These are phyloP conservation scores for Danio jaintianensis DNA, from an alignment of 2,797 vertebrate species.

Conservation along the genomic window DNA sequence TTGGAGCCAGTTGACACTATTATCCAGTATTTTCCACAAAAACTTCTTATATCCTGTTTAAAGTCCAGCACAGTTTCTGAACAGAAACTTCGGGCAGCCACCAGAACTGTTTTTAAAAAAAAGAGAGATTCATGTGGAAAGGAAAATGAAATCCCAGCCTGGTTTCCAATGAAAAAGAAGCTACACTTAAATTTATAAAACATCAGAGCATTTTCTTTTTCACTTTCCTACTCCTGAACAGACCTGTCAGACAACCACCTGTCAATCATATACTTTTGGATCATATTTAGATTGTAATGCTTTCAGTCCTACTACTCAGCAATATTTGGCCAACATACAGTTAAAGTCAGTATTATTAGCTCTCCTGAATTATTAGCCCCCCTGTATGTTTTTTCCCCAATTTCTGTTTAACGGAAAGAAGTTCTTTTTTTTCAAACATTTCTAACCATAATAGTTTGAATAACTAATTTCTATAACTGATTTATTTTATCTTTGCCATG, in stretches of 20 bases:
- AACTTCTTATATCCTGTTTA: not conserved
- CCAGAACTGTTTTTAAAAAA: not conserved
- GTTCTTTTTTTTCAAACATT: no score
- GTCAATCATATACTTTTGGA: not conserved
- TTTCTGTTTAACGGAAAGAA: no score
- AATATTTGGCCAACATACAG: no score
- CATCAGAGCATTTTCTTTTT: conserved; percentile 21
- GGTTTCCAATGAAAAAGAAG: conserved; percentile 6
- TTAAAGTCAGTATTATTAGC: no score
- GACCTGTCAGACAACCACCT: not conserved
- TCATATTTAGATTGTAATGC: not conserved
- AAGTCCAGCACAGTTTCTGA: conserved; percentile 9
- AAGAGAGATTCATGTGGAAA: not conserved
- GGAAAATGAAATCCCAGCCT: conserved; percentile 13
- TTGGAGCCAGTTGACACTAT: not conserved
- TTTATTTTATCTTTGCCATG: no score
- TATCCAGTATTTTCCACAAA: not conserved
- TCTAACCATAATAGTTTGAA: no score
- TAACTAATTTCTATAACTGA: no score
- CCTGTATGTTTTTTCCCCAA: no score
- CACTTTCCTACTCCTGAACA: not conserved
- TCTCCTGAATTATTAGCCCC: no score
- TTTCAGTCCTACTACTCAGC: no score
- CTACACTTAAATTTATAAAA: conserved; percentile 20
- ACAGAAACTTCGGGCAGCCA: not conserved